Percentiles rank a stretch among this genome's conserved stretches.
Evolutionary conservation across 2,888 invertebrate genomes (phyloP).

Genomic region (Troides helena): DNA sequence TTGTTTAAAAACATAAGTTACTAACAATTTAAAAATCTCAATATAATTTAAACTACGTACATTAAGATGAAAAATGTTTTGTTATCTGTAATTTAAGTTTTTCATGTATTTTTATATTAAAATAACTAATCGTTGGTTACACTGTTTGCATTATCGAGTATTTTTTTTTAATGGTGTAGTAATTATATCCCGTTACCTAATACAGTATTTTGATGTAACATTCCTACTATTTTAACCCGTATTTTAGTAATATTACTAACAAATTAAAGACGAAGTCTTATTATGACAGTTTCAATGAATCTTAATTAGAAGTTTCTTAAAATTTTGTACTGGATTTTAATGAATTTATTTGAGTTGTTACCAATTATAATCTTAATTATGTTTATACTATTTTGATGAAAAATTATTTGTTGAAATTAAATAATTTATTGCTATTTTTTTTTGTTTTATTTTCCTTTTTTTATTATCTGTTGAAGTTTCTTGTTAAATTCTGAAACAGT

Average conservation of each 20-base stretch:
- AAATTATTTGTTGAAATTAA: slow-evolving; percentile 54
- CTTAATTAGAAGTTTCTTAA: background rate
- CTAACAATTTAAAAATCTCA: no score
- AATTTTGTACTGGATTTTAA: background rate
- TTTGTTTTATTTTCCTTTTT: slow-evolving; percentile 28
- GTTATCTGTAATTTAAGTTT: no score
- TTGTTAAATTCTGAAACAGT: no score
- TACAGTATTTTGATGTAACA: background rate
- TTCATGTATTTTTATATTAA: no score
- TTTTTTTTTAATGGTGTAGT: background rate
- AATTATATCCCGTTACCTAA: background rate
- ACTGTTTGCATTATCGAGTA: background rate
- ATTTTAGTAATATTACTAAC: background rate
- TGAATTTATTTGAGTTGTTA: background rate
- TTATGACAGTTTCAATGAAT: background rate
- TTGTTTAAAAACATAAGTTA: no score
- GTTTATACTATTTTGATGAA: slow-evolving; percentile 38
- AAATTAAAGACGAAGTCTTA: background rate
- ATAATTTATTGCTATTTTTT: slow-evolving; percentile 51
- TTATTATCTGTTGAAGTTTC: background rate
- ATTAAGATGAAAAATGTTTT: no score
- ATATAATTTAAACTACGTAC: no score
- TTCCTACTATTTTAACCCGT: background rate
- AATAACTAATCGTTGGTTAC: no score
- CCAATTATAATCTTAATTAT: background rate